These are phyloP conservation scores for Limnodromus scolopaceus DNA, from an alignment of 2,797 vertebrate genomes.

Conservation along the genomic window DNA sequence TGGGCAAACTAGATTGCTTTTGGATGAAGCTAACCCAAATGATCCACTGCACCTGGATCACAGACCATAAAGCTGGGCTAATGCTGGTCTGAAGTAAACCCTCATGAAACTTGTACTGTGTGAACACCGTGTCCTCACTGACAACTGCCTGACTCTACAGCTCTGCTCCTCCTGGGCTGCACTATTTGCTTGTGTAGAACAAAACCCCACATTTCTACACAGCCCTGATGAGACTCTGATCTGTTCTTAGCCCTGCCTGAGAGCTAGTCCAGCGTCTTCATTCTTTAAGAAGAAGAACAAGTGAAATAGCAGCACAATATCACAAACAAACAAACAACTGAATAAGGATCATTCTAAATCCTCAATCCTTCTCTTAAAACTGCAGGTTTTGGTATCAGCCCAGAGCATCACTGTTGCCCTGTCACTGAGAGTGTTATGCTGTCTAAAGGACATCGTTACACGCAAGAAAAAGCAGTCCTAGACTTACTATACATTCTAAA, in stretches of 20 bases:
- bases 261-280: not conserved
- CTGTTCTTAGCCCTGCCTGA: not conserved
- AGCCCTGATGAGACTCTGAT: not conserved
- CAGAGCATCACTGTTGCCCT: not conserved
- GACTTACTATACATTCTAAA: not conserved
- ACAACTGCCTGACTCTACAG: not conserved
- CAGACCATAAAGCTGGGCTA: not conserved
- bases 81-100: not conserved
- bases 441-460: not conserved
- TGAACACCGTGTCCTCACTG: not conserved
- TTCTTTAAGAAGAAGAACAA: not conserved
- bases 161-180: not conserved
- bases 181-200: not conserved
- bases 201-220: not conserved
- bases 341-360: not conserved
- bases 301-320: not conserved
- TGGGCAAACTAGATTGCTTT: not conserved
- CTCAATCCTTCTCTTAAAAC: not conserved
- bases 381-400: not conserved
- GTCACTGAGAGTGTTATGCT: rapidly evolving
- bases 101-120: not conserved
- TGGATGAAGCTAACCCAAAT: not conserved
- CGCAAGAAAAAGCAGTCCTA: not conserved
- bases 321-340: not conserved
- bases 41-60: not conserved